phyloP scores from a whole-genome alignment of 2,888 invertebrate genomes.

The Andricus quercusramuli region DNA sequence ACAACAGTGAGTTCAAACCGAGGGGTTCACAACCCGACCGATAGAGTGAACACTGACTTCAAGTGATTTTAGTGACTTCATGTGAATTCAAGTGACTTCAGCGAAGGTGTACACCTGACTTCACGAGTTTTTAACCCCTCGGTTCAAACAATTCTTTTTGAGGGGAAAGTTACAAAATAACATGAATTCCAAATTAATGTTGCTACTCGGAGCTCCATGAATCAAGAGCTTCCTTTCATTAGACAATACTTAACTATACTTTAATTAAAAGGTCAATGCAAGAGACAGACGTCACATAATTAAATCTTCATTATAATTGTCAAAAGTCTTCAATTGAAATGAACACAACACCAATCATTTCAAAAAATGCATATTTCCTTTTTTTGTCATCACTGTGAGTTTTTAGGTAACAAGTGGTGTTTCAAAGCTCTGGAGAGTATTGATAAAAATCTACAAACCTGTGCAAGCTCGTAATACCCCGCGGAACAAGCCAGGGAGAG shows the following conservation, averaged over 20 bases:
- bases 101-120: no score
- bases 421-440: slow-evolving; percentile 30
- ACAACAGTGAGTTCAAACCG: background rate
- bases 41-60: no score
- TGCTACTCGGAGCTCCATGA: background rate
- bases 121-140: no score
- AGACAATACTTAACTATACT: background rate
- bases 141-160: background rate
- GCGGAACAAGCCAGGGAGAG: slow-evolving; percentile 98
- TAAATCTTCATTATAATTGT: background rate
- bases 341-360: background rate
- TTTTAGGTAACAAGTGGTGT: background rate
- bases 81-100: no score
- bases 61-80: no score
- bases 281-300: background rate
- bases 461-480: slow-evolving; percentile 97
- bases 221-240: background rate
- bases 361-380: background rate
- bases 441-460: slow-evolving; percentile 82
- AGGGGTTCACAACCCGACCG: no score
- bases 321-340: background rate
- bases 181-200: background rate
- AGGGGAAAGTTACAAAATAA: background rate
- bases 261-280: slow-evolving; percentile 7
- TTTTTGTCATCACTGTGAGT: background rate